Evolutionary conservation across 2,113 vertebrate genomes (phyloP).

Genomic region (Hystrix brachyura): DNA sequence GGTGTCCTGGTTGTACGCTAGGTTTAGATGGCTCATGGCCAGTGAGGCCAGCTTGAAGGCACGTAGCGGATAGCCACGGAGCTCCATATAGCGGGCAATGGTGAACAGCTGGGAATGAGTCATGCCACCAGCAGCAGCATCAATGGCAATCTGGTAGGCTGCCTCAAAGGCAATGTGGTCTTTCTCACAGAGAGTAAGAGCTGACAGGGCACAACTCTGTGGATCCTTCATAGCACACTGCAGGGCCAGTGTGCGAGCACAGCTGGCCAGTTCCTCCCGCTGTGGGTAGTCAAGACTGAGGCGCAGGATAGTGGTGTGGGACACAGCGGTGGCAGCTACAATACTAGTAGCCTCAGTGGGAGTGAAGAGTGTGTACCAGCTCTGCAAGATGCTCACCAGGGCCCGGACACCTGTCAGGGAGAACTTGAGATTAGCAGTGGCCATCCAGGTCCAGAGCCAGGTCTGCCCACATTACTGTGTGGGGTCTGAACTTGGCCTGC

Average conservation of each 20-base stretch:
- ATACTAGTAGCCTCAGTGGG: constrained; percentile 99
- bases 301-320: constrained; percentile 97
- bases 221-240: constrained; percentile 99
- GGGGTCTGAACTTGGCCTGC: constrained; percentile 31
- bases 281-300: constrained; percentile 98
- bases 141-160: constrained; percentile 98
- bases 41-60: constrained; percentile 98
- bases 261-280: constrained; percentile 97
- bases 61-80: constrained; percentile 97
- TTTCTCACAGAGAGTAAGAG: constrained; percentile 98
- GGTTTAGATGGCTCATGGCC: constrained; percentile 98
- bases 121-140: constrained; percentile 97
- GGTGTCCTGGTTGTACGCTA: constrained; percentile 99
- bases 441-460: constrained; percentile 3
- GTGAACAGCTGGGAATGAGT: constrained; percentile 99
- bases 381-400: constrained; percentile 97
- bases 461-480: constrained; percentile 63
- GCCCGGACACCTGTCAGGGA: constrained; percentile 93
- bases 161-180: constrained; percentile 99
- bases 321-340: constrained; percentile 97
- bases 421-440: constrained; percentile 66
- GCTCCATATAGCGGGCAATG: constrained; percentile 99
- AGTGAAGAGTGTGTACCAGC: constrained; percentile 99
- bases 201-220: constrained; percentile 98
- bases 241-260: constrained; percentile 95